Base-by-base conservation (phyloP, 2,888 invertebrate genomes). In the Synergus gifuensis region DNA sequence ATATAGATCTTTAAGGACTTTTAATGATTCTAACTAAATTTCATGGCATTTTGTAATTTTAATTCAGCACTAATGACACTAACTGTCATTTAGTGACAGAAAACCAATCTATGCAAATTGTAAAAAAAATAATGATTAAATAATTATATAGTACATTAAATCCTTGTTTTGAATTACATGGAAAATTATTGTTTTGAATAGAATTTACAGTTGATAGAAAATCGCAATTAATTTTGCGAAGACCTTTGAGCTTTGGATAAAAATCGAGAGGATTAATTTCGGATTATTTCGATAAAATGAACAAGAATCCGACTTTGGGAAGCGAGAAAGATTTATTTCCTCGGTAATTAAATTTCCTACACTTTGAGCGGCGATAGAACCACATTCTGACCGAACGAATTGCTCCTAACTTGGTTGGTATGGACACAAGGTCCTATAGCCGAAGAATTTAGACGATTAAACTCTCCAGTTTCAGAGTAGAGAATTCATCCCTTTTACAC, bases 291-390 rank as follows among this genome's bases (percentile, higher is more conserved):
- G 22, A 73, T 18, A 8, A 67, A 78, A 28, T 28, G n/a, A 46
- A 22, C 4, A 42, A 8, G 28, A 28, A 16, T 16, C 28, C 60
- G 40, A 54, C 36, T 62, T 76, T 18, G 76, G 62, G 40, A 22
- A 42, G 36, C 18, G 9, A 12, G 42, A 36, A 16, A 79, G 78
- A 78, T 76, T 83, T 83, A 81, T 83, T 79, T 78, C 73, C 81
- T 76, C 81, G 87, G 87, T 88, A 89, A 89, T 88, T 88, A 89
- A 89, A 89, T 88, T 88, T 88, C 85, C 83, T 82, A 42, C 73
- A 82, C 73, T 85, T 86, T 84, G 83, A 85, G 49, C 83, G 85
- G 84, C 83, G 79, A 82, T 84, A 82, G 77, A 76, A 78, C 76
- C 81, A 82, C 73, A 84, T 85, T 85, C 80, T 83, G 76, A 14